Percentiles rank a stretch among this genome's conserved stretches.
These are phyloP conservation scores for Dinoponera quadriceps DNA, from an alignment of 1,140 invertebrate species.

Conservation along the genomic window DNA sequence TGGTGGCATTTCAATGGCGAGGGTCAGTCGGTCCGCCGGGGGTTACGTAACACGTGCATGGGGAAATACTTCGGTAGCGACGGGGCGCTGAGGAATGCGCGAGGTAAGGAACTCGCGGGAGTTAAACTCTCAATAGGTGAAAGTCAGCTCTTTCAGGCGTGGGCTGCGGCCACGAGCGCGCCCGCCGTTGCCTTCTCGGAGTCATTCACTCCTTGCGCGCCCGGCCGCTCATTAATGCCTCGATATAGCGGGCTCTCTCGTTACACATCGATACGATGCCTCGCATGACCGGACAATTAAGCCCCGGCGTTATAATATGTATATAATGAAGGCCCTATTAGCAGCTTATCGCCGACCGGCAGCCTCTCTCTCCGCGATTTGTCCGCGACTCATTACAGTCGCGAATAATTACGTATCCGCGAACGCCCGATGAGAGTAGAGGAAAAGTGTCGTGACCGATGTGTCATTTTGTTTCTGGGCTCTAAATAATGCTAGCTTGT, in stretches of 20 bases:
- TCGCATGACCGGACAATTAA: slow-evolving; percentile 24
- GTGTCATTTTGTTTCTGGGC: too few species aligned
- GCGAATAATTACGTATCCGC: too few species aligned
- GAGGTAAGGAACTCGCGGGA: slow-evolving; percentile 38
- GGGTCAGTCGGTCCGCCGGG: slow-evolving; percentile 22
- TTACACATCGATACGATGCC: slow-evolving; percentile 19
- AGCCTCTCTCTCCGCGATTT: neutral
- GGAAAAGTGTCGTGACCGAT: too few species aligned
- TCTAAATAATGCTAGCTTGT: too few species aligned
- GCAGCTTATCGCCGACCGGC: neutral
- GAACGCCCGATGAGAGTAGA: too few species aligned
- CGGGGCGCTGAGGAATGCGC: slow-evolving; percentile 37
- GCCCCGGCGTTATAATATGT: neutral
- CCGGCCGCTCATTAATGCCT: slow-evolving; percentile 35
- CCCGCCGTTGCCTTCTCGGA: slow-evolving; percentile 7
- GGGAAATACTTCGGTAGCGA: slow-evolving; percentile 30
- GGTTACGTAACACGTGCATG: slow-evolving; percentile 33
- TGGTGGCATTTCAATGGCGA: slow-evolving; percentile 56
- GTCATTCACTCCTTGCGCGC: slow-evolving; percentile 41
- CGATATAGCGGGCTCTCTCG: neutral
- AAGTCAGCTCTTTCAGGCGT: slow-evolving; percentile 56
- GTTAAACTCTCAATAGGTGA: slow-evolving; percentile 44
- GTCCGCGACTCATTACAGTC: too few species aligned
- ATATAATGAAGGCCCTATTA: slow-evolving; percentile 3
- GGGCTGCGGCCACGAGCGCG: slow-evolving; percentile 11